phyloP scores from a whole-genome alignment of 2,113 vertebrate species.

The Delphinus delphis region DNA sequence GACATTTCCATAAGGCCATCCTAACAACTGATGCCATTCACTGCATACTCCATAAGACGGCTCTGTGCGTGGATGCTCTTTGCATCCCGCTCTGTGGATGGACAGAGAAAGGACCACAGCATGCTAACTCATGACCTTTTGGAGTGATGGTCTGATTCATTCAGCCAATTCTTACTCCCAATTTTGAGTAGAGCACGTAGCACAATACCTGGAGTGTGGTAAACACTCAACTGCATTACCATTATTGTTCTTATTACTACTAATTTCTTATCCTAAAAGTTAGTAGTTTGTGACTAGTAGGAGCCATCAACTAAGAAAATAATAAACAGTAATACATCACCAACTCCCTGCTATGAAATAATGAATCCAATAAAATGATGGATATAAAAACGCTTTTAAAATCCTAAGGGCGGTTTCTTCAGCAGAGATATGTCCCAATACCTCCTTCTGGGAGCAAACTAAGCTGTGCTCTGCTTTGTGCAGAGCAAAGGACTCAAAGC shows the following conservation, averaged over 20 bases:
- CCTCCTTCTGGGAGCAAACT: background rate
- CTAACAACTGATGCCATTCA: background rate
- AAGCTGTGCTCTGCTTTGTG: background rate
- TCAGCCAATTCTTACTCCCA: background rate
- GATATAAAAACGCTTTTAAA: background rate
- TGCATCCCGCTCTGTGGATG: background rate
- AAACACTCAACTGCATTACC: background rate
- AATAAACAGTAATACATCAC: background rate
- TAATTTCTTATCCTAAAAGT: background rate
- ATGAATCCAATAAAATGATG: background rate
- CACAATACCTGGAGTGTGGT: background rate
- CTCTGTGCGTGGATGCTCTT: background rate
- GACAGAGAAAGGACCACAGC: background rate
- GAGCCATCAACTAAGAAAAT: background rate
- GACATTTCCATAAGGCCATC: slow-evolving; percentile 19
- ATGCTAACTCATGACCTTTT: background rate
- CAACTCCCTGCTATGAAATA: background rate
- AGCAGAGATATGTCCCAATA: background rate
- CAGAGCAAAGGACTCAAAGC: background rate
- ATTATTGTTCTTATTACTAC: background rate
- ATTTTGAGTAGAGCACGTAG: background rate
- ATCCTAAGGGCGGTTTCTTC: background rate
- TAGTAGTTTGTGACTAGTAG: background rate
- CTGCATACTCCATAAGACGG: background rate
- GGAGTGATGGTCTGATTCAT: background rate